Percentiles rank a stretch among this genome's conserved stretches.
These are phyloP conservation scores for Fringilla coelebs DNA, from an alignment of 2,797 vertebrate genomes.

Conservation along the genomic window DNA sequence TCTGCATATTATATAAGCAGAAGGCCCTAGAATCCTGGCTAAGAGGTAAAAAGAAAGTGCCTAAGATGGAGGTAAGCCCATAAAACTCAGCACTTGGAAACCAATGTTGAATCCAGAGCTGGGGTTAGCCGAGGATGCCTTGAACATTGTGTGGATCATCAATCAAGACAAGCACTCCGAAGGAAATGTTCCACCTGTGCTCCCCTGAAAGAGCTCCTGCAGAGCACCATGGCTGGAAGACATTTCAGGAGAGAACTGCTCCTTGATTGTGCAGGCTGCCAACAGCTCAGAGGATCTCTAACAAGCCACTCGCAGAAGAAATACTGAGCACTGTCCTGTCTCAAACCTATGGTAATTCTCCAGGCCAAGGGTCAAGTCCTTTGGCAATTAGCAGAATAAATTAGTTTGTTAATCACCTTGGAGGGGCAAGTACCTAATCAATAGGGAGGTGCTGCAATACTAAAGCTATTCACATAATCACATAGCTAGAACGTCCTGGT, in stretches of 20 bases:
- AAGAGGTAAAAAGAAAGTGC: neutral
- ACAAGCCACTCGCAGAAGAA: neutral
- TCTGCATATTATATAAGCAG: neutral
- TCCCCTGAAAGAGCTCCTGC: neutral
- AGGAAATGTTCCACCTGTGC: neutral
- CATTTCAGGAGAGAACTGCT: neutral
- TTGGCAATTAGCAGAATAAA: conserved; percentile 17
- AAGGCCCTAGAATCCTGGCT: neutral
- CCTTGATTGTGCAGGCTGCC: conserved; percentile 14
- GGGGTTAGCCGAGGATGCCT: neutral
- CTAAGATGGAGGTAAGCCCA: neutral
- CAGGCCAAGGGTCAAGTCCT: neutral
- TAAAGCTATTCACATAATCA: neutral
- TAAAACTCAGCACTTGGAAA: neutral
- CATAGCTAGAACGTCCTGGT: neutral
- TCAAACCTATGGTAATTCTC: neutral
- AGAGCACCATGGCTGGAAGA: neutral
- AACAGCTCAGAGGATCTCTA: conserved; percentile 7
- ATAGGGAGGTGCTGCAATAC: neutral
- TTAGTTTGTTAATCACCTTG: conserved; percentile 2
- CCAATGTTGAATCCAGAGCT: neutral
- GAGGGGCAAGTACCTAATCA: conserved; percentile 10
- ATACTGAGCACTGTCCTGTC: neutral
- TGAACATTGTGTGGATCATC: neutral
- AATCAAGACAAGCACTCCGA: neutral